A percentile compares a stretch with the other conserved stretches of the same genome.
phyloP scores from a whole-genome alignment of 2,113 vertebrate genomes.

The Pyrgilauda ruficollis region DNA sequence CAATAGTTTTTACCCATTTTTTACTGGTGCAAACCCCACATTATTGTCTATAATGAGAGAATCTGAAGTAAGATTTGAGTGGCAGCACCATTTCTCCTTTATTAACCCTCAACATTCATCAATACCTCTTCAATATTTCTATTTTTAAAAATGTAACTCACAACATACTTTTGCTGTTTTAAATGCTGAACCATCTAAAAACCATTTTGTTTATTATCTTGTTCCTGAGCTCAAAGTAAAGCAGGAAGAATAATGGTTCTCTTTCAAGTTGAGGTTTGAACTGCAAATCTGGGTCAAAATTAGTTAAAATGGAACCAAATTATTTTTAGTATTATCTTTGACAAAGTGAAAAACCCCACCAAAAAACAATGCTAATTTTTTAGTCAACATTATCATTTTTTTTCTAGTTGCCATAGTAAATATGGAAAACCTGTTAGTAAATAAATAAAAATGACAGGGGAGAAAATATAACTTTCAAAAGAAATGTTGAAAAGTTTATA shows the following conservation, averaged over 20 bases:
- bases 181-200: not conserved
- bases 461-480: not conserved
- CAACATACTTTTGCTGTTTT: not conserved
- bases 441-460: not conserved
- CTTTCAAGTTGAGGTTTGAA: not conserved
- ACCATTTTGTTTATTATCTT: not conserved
- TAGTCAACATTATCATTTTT: not conserved
- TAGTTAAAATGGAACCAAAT: not conserved
- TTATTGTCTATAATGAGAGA: not conserved
- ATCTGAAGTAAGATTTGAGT: not conserved
- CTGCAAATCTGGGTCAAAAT: not conserved
- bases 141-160: not conserved
- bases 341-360: fast-evolving
- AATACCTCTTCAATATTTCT: not conserved
- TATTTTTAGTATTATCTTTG: not conserved
- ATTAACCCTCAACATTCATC: not conserved
- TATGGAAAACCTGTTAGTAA: not conserved
- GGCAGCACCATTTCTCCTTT: not conserved
- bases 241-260: not conserved
- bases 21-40: not conserved
- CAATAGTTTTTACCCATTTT: not conserved
- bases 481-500: not conserved
- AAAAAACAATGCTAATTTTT: not conserved
- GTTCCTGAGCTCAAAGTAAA: not conserved
- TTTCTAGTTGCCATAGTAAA: not conserved